Base-by-base conservation (phyloP, 2,888 invertebrate genomes). In the Merodon equestris region DNA sequence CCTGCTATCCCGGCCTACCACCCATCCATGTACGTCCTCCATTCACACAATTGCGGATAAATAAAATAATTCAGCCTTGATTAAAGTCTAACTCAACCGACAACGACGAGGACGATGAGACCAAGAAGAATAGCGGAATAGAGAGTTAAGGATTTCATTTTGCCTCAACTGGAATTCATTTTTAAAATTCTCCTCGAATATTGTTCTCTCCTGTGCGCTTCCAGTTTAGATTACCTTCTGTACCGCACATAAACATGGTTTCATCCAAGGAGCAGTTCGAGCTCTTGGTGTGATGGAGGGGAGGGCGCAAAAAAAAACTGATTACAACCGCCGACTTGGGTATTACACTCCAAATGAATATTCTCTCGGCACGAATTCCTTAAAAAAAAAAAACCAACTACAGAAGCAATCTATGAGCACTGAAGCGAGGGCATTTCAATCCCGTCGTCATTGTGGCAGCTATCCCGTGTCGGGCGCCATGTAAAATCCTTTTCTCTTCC, bases 271-370 rank as follows among this genome's bases (percentile, higher is more conserved):
- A 40, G 13, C 13, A 14, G 18, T 18, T 14, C 1, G 18, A n/a
- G 15, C 14, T 13, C 36, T 13, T 18, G 18, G 10, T n/a, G 12
- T 19, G 9, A 12, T n/a, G 14, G 40, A 51, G 7, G 19, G 18
- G 34, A 19, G 9, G 19, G 47, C 14, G 38, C 14, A 27, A 48
- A 67, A 19, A 51, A 68, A 63, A 57, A 63, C 57, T 48, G 14
- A 44, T 76, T 64, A 66, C 71, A 76, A 71, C 71, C 71, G 58
- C 71, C 64, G 60, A 76, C 71, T 66, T 66, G 76, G 71, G 60
- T 66, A 71, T 71, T 63, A 71, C 66, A 66, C 76, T 76, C 71
- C 45, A 72, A 77, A 72, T 67, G 61, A 67, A 77, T 58, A 77
- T 60, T 34, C 58, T 27, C 27, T 53, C 38, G 50, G 19, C 48